These are phyloP conservation scores for Cinclus cinclus DNA, from an alignment of 2,113 vertebrate species.

Conservation along the genomic window DNA sequence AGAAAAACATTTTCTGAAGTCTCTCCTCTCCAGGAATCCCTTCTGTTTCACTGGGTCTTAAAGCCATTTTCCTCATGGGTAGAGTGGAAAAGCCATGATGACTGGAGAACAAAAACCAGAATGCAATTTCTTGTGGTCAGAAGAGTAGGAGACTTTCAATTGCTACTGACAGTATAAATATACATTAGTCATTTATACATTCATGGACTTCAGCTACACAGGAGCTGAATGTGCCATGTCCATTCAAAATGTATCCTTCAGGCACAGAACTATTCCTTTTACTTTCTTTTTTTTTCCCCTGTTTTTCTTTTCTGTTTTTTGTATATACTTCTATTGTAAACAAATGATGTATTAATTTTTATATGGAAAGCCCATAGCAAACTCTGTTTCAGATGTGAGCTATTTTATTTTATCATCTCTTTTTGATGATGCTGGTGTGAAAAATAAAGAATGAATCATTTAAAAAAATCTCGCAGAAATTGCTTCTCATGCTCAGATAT, in stretches of 20 bases:
- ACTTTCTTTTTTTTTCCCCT: not conserved
- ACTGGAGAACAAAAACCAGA: conserved; percentile 26
- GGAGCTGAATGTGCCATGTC: not conserved
- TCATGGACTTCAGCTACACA: not conserved
- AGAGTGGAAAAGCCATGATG: not conserved
- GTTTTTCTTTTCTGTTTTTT: not conserved
- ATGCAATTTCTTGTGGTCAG: conserved; percentile 3
- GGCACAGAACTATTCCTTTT: not conserved
- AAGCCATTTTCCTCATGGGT: not conserved
- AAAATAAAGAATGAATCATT: not conserved
- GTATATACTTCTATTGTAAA: not conserved
- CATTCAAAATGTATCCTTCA: conserved; percentile 4
- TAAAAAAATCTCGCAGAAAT: not conserved
- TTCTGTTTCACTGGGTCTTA: not conserved
- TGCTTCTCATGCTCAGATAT: not conserved
- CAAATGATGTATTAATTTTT: not conserved
- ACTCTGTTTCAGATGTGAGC: not conserved
- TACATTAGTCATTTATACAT: conserved; percentile 15
- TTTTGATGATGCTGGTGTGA: not conserved
- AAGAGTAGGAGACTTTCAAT: conserved; percentile 15
- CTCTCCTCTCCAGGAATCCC: not conserved
- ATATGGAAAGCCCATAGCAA: not conserved
- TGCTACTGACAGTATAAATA: conserved; percentile 19
- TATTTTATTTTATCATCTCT: not conserved
- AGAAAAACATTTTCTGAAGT: not conserved